Base-by-base conservation (phyloP, 2,113 vertebrate genomes). In the Megatriorchis doriae region DNA sequence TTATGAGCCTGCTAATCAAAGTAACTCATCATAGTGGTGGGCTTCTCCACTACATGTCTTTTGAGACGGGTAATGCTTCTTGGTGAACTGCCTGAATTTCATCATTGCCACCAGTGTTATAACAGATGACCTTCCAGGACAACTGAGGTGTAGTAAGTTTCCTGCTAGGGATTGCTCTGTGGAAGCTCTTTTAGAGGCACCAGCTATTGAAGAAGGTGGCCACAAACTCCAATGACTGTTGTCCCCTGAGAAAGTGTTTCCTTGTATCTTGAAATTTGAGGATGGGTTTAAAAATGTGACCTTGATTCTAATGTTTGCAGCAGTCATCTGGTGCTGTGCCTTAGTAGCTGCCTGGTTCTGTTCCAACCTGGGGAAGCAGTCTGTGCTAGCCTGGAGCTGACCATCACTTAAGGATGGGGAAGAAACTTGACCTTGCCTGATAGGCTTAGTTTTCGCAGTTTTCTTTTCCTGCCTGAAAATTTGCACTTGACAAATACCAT, bases 201-300 rank as follows among this genome's bases (percentile, higher is more conserved):
- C 29, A 62, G 32, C 14, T 36, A 0, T 42, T 66, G 50, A 10
- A 65, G 40, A 50, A 56, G 47, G 36, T 21, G 32, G 25, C 34
- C 25, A 2, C 63, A 16, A 58, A 47, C 25, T 38, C 11, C 21
- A 18, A 0, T 74, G 74, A 9, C 47, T 1, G 0, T 48, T 88
- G 61, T 45, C 52, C 32, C 16, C 10, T 79, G n/a, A 70, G 29
- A 59, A 77, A 55, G 11, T 4, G 4, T 38, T 81, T 55, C 50
- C n/a, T 87, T 1, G 0, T n/a, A 1, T 17, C 67, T 21, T 58
- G 63, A 52, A 68, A 67, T 34, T 13, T 63, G 72, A 47, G 50
- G 23, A 5, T 36, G 67, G 7, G 9, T 55, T 92, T 86, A 52
- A 4, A 59, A 71, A 42, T 17, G 38, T 0, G 5, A 16, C n/a